A percentile compares a stretch with the other conserved stretches of the same genome.
Conservation (phyloP, 1,140 invertebrate genomes). For the Linepithema humile region DNA sequence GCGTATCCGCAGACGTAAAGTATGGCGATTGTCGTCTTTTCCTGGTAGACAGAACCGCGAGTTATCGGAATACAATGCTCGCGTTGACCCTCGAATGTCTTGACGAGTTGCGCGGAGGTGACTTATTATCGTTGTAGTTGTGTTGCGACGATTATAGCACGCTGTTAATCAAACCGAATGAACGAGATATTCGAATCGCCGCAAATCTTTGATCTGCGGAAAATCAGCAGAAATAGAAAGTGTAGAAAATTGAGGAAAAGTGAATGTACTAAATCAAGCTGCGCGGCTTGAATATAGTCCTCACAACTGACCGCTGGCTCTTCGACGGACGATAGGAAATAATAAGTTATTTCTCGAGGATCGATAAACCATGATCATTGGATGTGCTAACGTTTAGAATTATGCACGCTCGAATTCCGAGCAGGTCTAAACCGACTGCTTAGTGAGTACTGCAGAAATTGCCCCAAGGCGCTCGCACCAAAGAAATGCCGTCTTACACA, state of each 20-base stretch:
- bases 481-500: constrained; percentile 63
- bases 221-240: not conserved
- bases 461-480: constrained; percentile 49
- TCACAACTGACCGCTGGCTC: not conserved
- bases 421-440: not conserved
- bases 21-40: constrained; percentile 63
- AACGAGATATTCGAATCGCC: not conserved
- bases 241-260: not conserved
- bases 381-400: constrained; percentile 51
- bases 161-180: constrained; percentile 9
- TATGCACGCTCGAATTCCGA: constrained; percentile 58
- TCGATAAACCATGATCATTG: constrained; percentile 35
- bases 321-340: not conserved
- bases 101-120: not conserved
- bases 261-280: not conserved
- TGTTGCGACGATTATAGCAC: not conserved
- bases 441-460: constrained; percentile 46
- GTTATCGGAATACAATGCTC: constrained; percentile 56
- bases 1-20: constrained; percentile 58
- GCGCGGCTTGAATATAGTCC: not conserved
- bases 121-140: constrained; percentile 7
- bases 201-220: not conserved
- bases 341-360: constrained; percentile 24
- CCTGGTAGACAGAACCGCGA: constrained; percentile 21
- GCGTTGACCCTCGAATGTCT: constrained; percentile 22